Percentiles rank a stretch among this genome's conserved stretches.
Evolutionary conservation across 2,113 vertebrate genomes (phyloP).

Genomic region (Tenebrosternarchus preto): DNA sequence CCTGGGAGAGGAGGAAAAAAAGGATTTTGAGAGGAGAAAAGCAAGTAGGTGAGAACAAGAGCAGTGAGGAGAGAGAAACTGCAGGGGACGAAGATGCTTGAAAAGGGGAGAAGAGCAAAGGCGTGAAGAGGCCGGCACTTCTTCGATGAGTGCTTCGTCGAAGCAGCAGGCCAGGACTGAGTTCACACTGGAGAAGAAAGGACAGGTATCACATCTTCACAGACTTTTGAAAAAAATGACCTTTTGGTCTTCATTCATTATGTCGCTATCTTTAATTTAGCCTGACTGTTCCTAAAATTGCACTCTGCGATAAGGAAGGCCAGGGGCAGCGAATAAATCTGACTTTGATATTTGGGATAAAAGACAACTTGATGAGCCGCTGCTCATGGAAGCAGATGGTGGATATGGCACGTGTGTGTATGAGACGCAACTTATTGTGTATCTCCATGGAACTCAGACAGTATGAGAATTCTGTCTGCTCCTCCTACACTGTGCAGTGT

Average conservation of each 20-base stretch:
- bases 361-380: not conserved
- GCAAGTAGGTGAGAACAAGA: not conserved
- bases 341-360: slow-evolving; percentile 8
- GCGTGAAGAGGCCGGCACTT: not conserved
- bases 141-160: not conserved
- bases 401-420: slow-evolving; percentile 24
- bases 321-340: not conserved
- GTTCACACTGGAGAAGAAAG: not conserved
- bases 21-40: not conserved
- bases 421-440: slow-evolving; percentile 33
- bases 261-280: not conserved
- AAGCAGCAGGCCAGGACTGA: not conserved
- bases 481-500: slow-evolving; percentile 24
- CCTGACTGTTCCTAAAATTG: not conserved
- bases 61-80: not conserved
- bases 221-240: slow-evolving; percentile 13
- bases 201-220: not conserved
- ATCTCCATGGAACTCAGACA: slow-evolving; percentile 38
- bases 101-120: not conserved
- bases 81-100: not conserved
- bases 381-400: slow-evolving; percentile 22
- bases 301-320: not conserved
- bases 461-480: slow-evolving; percentile 29
- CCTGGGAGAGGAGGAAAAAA: not conserved
- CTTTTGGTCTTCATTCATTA: not conserved